phyloP scores from a whole-genome alignment of 1,140 invertebrate genomes.

The Platorchestia sp. region DNA sequence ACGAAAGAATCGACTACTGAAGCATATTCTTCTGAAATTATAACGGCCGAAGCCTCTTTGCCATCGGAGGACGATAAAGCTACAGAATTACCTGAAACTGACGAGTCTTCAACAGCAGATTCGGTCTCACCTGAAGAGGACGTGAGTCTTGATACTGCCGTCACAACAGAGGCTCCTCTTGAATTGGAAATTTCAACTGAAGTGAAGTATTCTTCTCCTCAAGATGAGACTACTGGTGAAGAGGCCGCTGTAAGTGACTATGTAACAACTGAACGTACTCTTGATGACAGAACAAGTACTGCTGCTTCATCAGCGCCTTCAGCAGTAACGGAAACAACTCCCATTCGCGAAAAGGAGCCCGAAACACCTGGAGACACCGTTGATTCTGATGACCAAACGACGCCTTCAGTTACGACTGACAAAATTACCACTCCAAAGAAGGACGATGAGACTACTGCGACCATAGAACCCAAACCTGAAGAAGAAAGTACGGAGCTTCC shows the following conservation, averaged over 20 bases:
- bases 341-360: background rate
- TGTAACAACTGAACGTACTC: background rate
- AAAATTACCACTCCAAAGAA: background rate
- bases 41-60: conserved; percentile 4
- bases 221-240: background rate
- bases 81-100: background rate
- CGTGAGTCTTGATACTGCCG: background rate
- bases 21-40: background rate
- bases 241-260: background rate
- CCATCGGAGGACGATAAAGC: background rate
- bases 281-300: background rate
- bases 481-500: background rate
- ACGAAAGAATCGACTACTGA: background rate
- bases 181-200: background rate
- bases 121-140: background rate
- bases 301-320: background rate
- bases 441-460: background rate
- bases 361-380: background rate
- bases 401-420: background rate
- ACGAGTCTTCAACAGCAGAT: background rate
- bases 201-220: background rate
- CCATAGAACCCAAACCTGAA: background rate
- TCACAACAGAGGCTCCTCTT: background rate
- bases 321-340: background rate
- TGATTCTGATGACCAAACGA: background rate